Evolutionary conservation across 30 jellyfish, hydroid and myxozoan genomes (phyloP).

Genomic region (Aurelia sp.): DNA sequence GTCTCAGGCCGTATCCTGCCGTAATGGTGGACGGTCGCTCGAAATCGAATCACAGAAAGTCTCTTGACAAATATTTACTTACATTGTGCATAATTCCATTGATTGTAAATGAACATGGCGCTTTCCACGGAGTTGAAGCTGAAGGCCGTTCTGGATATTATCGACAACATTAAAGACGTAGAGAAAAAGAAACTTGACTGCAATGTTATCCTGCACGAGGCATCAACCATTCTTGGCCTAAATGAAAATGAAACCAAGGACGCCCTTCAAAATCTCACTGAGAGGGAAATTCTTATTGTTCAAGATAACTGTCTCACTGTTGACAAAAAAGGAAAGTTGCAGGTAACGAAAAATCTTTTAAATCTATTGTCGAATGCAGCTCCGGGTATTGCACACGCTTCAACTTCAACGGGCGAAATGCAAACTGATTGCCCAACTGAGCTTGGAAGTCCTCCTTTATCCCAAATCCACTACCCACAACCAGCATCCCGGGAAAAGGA

Average conservation of each 20-base stretch:
- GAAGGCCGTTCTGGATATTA: slow-evolving; percentile 13
- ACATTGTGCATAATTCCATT: too few species aligned
- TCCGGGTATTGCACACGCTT: too few species aligned
- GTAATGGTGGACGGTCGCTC: too few species aligned
- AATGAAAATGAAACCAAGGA: slow-evolving; percentile 21
- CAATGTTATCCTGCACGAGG: slow-evolving; percentile 8
- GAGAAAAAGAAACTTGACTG: slow-evolving; percentile 15
- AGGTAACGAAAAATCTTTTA: slow-evolving; percentile 7
- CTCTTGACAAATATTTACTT: too few species aligned
- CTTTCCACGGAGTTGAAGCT: not conserved
- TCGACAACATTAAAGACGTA: slow-evolving; percentile 13
- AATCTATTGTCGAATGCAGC: too few species aligned
- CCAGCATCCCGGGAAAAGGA: too few species aligned
- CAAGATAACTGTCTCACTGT: slow-evolving; percentile 24
- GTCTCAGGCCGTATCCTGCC: too few species aligned
- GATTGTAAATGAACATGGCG: slow-evolving; percentile 4
- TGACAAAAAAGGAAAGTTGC: slow-evolving; percentile 13
- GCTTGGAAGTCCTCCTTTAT: too few species aligned
- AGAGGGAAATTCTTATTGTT: slow-evolving; percentile 11
- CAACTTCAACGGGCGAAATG: too few species aligned
- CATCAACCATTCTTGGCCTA: slow-evolving; percentile 26
- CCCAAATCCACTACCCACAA: too few species aligned
- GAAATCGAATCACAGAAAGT: too few species aligned
- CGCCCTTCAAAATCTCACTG: slow-evolving; percentile 30
- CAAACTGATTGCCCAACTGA: too few species aligned